These are phyloP conservation scores for Chascanopsetta lugubris DNA, from an alignment of 2,113 vertebrate genomes.

Conservation along the genomic window DNA sequence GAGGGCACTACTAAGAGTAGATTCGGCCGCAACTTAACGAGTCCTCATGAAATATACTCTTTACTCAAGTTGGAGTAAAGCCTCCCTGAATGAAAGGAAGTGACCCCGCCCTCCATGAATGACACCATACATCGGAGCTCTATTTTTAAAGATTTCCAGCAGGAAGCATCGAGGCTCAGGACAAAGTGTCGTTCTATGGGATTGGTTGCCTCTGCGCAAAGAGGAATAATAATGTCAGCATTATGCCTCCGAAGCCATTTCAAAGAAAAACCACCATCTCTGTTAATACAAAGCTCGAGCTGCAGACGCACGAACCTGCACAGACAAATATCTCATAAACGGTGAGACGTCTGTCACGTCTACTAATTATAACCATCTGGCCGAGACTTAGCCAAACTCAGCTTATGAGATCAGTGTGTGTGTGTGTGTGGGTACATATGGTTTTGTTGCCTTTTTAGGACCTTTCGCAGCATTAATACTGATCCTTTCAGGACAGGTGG, in stretches of 20 bases:
- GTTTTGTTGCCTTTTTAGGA: no score
- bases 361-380: slow-evolving; percentile 50
- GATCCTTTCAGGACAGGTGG: no score
- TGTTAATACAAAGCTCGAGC: no score
- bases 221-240: not conserved
- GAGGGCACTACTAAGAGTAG: no score
- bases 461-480: no score
- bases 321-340: not conserved
- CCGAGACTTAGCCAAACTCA: slow-evolving; percentile 34
- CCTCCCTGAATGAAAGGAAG: not conserved
- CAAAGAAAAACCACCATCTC: not conserved
- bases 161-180: not conserved
- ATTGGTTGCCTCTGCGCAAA: not conserved
- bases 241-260: not conserved
- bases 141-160: not conserved
- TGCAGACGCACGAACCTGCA: no score
- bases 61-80: not conserved
- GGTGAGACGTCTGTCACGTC: slow-evolving; percentile 11
- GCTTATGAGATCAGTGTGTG: slow-evolving; percentile 23
- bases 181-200: not conserved
- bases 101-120: not conserved
- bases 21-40: no score
- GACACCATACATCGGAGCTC: not conserved
- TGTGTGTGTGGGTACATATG: slow-evolving; percentile 4
- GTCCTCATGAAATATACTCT: not conserved